These are phyloP conservation scores for Hymenochirus boettgeri DNA, from an alignment of 2,113 vertebrate genomes.

Conservation along the genomic window DNA sequence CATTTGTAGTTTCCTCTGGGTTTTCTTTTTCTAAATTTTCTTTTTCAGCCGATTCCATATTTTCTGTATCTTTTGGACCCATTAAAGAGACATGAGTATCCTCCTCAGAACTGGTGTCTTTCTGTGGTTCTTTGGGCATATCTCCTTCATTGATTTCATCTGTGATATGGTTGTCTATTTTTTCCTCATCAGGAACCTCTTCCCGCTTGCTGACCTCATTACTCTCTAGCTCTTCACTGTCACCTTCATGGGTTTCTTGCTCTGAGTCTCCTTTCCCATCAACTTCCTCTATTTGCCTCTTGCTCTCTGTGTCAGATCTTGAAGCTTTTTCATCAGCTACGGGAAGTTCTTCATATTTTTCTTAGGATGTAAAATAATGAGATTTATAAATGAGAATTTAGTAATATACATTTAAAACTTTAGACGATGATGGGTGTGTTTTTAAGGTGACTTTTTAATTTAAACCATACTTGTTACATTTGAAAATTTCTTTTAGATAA, in stretches of 20 bases:
- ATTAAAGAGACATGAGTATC: constrained; percentile 41
- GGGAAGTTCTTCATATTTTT: constrained; percentile 37
- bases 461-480: no score
- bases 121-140: constrained; percentile 38
- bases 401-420: no score
- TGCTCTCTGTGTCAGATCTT: constrained; percentile 26
- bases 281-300: constrained; percentile 50
- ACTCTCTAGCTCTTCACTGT: constrained; percentile 48
- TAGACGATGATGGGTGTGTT: no score
- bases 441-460: no score
- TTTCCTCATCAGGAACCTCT: constrained; percentile 36
- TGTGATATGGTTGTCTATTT: constrained; percentile 47
- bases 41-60: constrained; percentile 31
- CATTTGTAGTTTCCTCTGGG: constrained; percentile 11
- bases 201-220: constrained; percentile 43
- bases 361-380: constrained; percentile 51
- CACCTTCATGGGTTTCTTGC: constrained; percentile 14
- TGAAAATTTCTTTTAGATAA: no score
- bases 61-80: constrained; percentile 38
- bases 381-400: no score
- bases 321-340: constrained; percentile 50
- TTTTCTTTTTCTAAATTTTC: constrained; percentile 45
- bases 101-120: constrained; percentile 27
- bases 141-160: constrained; percentile 50
- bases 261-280: constrained; percentile 34